These are phyloP conservation scores for Smittia sp. DNA, from an alignment of 2,888 invertebrate species.

Conservation along the genomic window DNA sequence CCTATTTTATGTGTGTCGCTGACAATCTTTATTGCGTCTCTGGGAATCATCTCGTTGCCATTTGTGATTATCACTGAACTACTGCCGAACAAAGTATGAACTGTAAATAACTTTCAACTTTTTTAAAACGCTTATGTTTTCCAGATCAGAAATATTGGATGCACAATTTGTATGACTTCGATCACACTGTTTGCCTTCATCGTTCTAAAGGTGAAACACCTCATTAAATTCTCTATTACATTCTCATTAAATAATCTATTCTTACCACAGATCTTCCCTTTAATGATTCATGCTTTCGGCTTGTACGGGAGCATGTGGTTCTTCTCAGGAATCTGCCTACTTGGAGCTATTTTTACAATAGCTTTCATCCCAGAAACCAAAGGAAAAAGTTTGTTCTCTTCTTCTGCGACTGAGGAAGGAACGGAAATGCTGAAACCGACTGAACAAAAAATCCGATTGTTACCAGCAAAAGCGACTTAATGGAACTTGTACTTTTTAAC, in stretches of 20 bases:
- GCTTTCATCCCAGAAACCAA: slow-evolving; percentile 11
- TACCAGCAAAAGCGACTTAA: background rate
- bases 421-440: background rate
- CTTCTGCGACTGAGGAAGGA: background rate
- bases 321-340: slow-evolving; percentile 39
- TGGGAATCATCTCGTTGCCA: slow-evolving; percentile 43
- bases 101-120: background rate
- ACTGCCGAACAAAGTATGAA: slow-evolving; percentile 43
- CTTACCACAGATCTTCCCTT: slow-evolving; percentile 40
- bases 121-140: background rate
- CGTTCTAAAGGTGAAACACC: slow-evolving; percentile 41
- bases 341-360: background rate
- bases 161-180: slow-evolving; percentile 42
- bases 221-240: background rate
- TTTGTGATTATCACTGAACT: slow-evolving; percentile 44
- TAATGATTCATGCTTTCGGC: slow-evolving; percentile 40
- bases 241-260: background rate
- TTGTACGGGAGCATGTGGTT: slow-evolving; percentile 42
- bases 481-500: background rate
- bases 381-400: background rate
- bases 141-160: background rate
- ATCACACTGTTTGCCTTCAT: slow-evolving; percentile 43
- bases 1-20: slow-evolving; percentile 43
- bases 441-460: background rate
- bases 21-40: slow-evolving; percentile 42